Base-by-base conservation (phyloP, 2,113 vertebrate genomes). In the Trogon melanurus region DNA sequence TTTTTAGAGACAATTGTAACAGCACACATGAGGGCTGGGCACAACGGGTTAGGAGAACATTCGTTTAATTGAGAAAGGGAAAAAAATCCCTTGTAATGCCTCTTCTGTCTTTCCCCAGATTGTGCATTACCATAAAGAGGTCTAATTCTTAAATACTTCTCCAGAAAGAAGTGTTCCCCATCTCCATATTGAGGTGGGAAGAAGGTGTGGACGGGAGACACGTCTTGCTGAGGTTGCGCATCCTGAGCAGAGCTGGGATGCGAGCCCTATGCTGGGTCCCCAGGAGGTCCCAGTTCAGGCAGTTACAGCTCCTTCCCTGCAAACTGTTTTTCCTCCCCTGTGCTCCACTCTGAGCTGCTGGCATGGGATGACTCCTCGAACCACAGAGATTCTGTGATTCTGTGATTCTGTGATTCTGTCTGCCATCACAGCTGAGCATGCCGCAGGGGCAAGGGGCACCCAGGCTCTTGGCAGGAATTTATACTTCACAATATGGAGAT, bases 1-100 rank as follows among this genome's bases (percentile, higher is more conserved):
- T 95, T 93, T 96, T 93, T 96, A 96, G 93, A 95, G 93, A 97
- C 95, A 94, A 85, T 64, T 91, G 94, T 96, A 96, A 96, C 87
- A 91, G 95, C 88, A 92, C 95, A 91, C 74, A 60, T 0, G 78
- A 93, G 94, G 83, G 79, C 86, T 92, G 95, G 83, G 88, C 8
- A 1, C 6, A 15, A 67, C 22, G 83, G 88, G 51, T 82, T 91
- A 50, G 91, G 82, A 80, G 93, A 95, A 88, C 34, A 62, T 90
- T 94, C 76, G 72, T 91, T 95, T 96, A 95, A 95, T 65, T 94
- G 91, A 87, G 86, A 91, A 74, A 61, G 58, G 74, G 48, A 75
- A 95, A 94, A 93, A 84, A 78, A 56, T 22, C 75, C 90, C 44
- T 48, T 58, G 71, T 81, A 76, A 86, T 64, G 74, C 65, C 53